Percentiles rank a stretch among this genome's conserved stretches.
Evolutionary conservation across 92 coral and sea anemone genomes (phyloP).

Genomic region (Parazoanthus atlanticus): DNA sequence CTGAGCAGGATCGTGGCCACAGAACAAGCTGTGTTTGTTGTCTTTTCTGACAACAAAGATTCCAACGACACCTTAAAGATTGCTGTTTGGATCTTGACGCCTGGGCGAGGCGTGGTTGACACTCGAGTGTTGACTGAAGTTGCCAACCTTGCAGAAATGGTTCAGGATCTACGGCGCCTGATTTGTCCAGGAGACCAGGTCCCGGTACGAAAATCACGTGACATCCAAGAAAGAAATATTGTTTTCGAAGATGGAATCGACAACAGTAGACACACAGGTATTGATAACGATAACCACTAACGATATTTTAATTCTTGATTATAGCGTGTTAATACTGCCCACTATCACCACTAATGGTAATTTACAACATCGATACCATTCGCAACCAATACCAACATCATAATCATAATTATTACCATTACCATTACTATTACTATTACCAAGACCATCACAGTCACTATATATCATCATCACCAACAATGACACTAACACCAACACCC

Average conservation of each 20-base stretch:
- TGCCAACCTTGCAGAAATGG: background rate
- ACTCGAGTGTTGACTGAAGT: background rate
- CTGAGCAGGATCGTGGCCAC: background rate
- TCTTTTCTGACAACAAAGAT: slow-evolving; percentile 4
- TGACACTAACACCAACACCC: too few relatives aligned
- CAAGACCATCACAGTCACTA: too few relatives aligned
- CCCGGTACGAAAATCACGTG: slow-evolving; percentile 24
- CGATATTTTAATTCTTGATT: background rate
- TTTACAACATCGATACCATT: too few relatives aligned
- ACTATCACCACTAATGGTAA: too few relatives aligned
- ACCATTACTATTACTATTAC: too few relatives aligned
- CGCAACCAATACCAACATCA: too few relatives aligned
- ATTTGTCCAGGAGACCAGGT: slow-evolving; percentile 26
- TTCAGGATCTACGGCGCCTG: background rate
- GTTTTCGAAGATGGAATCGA: background rate
- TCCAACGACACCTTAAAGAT: background rate
- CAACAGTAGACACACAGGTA: background rate
- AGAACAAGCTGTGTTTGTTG: slow-evolving; percentile 19
- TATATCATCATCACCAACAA: too few relatives aligned
- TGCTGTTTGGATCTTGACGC: slow-evolving; percentile 11
- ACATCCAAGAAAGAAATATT: slow-evolving; percentile 10
- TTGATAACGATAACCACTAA: background rate
- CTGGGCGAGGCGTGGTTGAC: slow-evolving; percentile 1
- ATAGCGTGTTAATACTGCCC: background rate
- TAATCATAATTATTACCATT: background rate